Evolutionary conservation across 2,797 vertebrate species (phyloP), one percentile per base, ranked within the genome.

Genomic region (Pseudotriccus pelzelni): DNA sequence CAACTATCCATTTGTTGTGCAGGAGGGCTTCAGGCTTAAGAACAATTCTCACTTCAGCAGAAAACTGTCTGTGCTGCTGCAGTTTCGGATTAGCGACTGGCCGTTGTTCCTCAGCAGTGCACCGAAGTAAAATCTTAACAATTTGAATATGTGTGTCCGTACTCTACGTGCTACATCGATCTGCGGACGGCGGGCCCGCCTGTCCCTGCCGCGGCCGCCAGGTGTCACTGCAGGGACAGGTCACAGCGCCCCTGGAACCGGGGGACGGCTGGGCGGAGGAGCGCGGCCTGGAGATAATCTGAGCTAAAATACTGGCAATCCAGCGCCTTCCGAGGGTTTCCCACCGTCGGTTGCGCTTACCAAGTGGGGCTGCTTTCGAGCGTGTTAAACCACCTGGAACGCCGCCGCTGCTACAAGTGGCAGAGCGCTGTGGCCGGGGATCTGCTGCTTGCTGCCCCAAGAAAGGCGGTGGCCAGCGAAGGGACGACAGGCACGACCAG

Each of bases 231-330:
- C 4, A 2, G 3, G 56, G 19, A 5, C 18, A 5, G 16, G 1
- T 4, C 25, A 1, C 34, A 0, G 3, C 1, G 3, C 0, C 16
- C 2, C 0, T 1, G 49, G 39, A 3, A 0, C 22, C 22, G 10
- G 34, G 62, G 7, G 4, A 0, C 0, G 2, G 34, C 60, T 5
- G 59, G n/a, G 7, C 62, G 0, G 36, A 1, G 75, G 1, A 30
- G 5, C 4, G 1, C 10, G 36, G 13, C 7, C 14, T 24, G 68
- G 34, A 1, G 11, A 9, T 14, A 16, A 5, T 34, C 76, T 37
- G 17, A 6, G 41, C 47, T 64, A 9, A 55, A 21, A 20, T 10
- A 9, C 21, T 18, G 41, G 12, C 22, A 32, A 24, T 2, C 13
- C 23, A 11, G 25, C 14, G 1, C 1, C 18, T 49, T 46, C 22